These are phyloP conservation scores for Pterophyllum scalare DNA, from an alignment of 2,113 vertebrate species.

Conservation along the genomic window DNA sequence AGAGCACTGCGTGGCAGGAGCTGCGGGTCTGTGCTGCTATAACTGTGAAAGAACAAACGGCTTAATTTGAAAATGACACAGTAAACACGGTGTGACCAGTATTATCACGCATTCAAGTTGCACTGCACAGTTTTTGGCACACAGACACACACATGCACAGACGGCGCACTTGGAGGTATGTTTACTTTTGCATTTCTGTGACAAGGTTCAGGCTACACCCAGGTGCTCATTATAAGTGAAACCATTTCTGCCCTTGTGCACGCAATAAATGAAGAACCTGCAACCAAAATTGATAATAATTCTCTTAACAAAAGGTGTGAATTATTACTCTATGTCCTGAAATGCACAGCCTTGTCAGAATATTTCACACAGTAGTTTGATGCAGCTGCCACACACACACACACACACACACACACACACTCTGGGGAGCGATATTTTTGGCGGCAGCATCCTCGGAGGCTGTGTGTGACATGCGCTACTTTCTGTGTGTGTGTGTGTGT, in stretches of 20 bases:
- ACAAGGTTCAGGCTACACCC: not conserved
- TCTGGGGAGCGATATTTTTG: constrained; percentile 11
- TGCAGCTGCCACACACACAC: constrained; percentile 4
- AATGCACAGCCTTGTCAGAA: not conserved
- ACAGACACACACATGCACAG: not conserved
- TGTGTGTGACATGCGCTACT: constrained; percentile 38
- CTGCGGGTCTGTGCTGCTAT: not conserved
- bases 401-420: not conserved
- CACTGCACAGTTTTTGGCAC: not conserved
- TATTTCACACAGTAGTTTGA: not conserved
- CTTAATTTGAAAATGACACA: not conserved
- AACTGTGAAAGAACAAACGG: not conserved
- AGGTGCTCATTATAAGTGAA: not conserved
- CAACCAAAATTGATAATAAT: not conserved
- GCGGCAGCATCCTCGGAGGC: constrained; percentile 20
- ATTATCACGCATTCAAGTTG: not conserved
- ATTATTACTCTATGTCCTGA: not conserved
- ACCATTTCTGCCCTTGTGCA: not conserved
- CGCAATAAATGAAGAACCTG: not conserved
- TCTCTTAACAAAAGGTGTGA: not conserved
- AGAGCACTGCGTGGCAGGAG: not conserved
- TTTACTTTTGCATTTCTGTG: constrained; percentile 7
- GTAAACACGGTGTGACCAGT: not conserved
- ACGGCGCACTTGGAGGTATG: not conserved
- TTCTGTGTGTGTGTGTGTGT: constrained; percentile 45